These are phyloP conservation scores for Iguana delicatissima DNA, from an alignment of 2,797 vertebrate genomes.

Conservation along the genomic window DNA sequence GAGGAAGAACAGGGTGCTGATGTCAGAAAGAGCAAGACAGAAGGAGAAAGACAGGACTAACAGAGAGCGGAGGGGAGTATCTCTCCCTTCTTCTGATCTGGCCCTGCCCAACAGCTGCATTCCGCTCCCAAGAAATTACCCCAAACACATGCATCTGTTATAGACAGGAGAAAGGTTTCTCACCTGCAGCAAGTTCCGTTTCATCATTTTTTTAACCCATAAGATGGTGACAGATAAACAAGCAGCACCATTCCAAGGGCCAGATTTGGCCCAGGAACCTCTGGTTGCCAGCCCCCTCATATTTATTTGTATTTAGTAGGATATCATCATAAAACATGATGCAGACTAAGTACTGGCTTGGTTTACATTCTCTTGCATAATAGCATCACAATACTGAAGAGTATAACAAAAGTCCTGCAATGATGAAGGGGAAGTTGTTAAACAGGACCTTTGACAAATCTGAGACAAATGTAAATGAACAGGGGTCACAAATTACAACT, in stretches of 20 bases:
- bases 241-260: neutral
- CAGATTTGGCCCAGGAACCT: neutral
- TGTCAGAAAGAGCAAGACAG: neutral
- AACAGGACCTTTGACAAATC: neutral
- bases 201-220: neutral
- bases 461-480: rapidly evolving
- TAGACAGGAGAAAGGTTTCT: too few relatives aligned
- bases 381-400: rapidly evolving
- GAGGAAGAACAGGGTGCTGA: neutral
- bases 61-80: neutral
- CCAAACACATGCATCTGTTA: neutral
- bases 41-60: neutral
- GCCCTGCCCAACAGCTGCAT: too few relatives aligned
- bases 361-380: neutral
- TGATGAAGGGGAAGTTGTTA: neutral
- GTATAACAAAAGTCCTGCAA: neutral
- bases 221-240: neutral
- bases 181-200: neutral
- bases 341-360: neutral
- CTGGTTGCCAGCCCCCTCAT: neutral
- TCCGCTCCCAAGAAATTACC: neutral
- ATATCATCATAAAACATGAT: neutral
- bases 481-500: neutral
- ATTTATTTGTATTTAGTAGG: neutral
- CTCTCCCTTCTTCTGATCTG: neutral